Conservation (phyloP, 1,140 invertebrate genomes). For the Asobara japonica region DNA sequence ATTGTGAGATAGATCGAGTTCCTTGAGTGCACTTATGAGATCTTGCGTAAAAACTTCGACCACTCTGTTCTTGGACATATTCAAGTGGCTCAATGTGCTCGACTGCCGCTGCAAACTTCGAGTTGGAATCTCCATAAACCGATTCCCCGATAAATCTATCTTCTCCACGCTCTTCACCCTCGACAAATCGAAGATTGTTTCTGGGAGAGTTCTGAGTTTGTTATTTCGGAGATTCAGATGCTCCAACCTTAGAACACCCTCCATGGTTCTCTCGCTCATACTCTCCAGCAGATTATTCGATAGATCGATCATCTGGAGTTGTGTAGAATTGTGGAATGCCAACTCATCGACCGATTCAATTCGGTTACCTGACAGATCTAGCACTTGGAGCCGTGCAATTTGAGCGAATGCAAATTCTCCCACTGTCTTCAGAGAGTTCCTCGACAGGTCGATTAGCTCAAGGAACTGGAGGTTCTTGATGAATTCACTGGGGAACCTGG, state of each 20-base stretch:
- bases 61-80: slow-evolving; percentile 83
- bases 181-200: slow-evolving; percentile 84
- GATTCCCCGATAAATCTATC: slow-evolving; percentile 82
- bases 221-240: slow-evolving; percentile 81
- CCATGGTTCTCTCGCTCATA: slow-evolving; percentile 82
- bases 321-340: slow-evolving; percentile 90
- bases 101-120: slow-evolving; percentile 84
- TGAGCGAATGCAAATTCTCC: slow-evolving; percentile 87
- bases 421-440: slow-evolving; percentile 79
- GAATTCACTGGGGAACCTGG: slow-evolving; percentile 83
- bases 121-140: slow-evolving; percentile 81
- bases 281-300: slow-evolving; percentile 79
- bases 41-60: slow-evolving; percentile 83
- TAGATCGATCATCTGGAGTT: slow-evolving; percentile 83
- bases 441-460: slow-evolving; percentile 78
- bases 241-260: slow-evolving; percentile 81
- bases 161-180: slow-evolving; percentile 82
- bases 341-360: slow-evolving; percentile 85
- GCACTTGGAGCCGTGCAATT: slow-evolving; percentile 74
- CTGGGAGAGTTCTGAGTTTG: slow-evolving; percentile 77
- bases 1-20: slow-evolving; percentile 87
- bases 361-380: slow-evolving; percentile 78
- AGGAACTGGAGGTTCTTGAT: slow-evolving; percentile 79
- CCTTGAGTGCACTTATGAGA: slow-evolving; percentile 87
- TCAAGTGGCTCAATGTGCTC: slow-evolving; percentile 80